Evolutionary conservation across 2,113 vertebrate species (phyloP), one percentile per base, ranked within the genome.

Genomic region (Serinus canaria): DNA sequence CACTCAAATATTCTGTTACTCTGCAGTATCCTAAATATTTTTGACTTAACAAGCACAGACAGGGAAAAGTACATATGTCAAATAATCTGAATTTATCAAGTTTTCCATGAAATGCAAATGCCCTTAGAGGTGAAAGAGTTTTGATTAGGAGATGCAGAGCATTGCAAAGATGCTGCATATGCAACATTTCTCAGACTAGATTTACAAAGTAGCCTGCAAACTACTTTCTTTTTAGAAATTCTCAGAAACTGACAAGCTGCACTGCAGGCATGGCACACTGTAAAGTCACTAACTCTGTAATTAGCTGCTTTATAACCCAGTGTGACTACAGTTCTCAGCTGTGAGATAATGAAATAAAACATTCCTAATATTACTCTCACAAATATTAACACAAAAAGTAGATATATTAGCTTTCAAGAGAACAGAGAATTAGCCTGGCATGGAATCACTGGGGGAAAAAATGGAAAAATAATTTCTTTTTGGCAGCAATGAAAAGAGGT

Each of bases 261-360:
- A 72, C 74, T 83, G 94, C 66, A 87, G 91, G 80, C 83, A 95
- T 3, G 13, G 86, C 73, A 82, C 81, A 59, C 66, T 53, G 63
- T 81, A 91, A 82, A 94, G 81, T 46, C 58, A 75, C 81, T 69
- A 89, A 62, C 80, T 81, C 87, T 87, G 84, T 91, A 95, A 95
- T 94, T 94, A 96, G 82, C 62, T 82, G 66, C 92, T 92, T 91
- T 91, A 80, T 82, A 94, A 87, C 83, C 44, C 94, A 94, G 91
- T 85, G 44, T 91, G 93, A 94, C 67, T 83, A 20, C 24, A 82
- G 70, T 92, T 59, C 63, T 95, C 81, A 91, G 75, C 87, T 95
- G 89, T 58, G 91, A 96, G 93, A 82, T 96, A 95, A 95, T 92
- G 85, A 91, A 96, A 96, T 95, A 95, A 97, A 92, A 89, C 73